Base-by-base conservation (phyloP, 2,113 vertebrate genomes). In the Pelvicachromis taeniatus region DNA sequence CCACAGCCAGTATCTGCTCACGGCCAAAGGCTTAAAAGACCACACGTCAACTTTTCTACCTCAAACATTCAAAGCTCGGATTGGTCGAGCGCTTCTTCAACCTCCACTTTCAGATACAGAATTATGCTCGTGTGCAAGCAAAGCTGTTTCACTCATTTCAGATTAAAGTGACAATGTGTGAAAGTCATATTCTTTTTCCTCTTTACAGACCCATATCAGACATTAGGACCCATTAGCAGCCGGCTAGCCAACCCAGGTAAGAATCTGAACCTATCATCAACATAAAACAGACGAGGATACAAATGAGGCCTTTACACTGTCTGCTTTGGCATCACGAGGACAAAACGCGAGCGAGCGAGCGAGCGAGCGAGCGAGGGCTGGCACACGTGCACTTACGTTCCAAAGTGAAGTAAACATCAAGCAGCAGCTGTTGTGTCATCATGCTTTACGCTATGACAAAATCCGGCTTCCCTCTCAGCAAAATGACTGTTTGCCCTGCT, bases 231-330 rank as follows among this genome's bases (percentile, higher is more conserved):
- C 0, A 96, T 99, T 55, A 99, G 98, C 95, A 99, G 98, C 92
- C 97, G 98, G 81, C 97, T 99, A 73, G 97, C 99, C 87, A 99
- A 99, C 90, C 99, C 99, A 97, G 99, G 99, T 99, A 96, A 97
- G 96, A 88, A 38, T 42, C 23, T 29, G 23, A 63, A 80, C 5
- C 10, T n/a, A 16, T 13, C 16, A 21, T 42, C 31, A 33, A 38
- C 29, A 19, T 11, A 38, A 38, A 38, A 81, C 31, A 81, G 61
- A 81, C 38, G 12, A 61, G 21, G 29, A 85, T 68, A 87, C 86
- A 93, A 95, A 94, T 95, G 94, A 93, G 94, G 91, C 95, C 94
- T 95, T 95, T 94, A 91, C 93, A 95, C 93, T 94, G 93, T 94
- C 87, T 93, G 94, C 92, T 91, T 92, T 94, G 88, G 92, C 75